These are phyloP conservation scores for Drosophila heteroneura DNA, from an alignment of 2,888 invertebrate species.

Conservation along the genomic window DNA sequence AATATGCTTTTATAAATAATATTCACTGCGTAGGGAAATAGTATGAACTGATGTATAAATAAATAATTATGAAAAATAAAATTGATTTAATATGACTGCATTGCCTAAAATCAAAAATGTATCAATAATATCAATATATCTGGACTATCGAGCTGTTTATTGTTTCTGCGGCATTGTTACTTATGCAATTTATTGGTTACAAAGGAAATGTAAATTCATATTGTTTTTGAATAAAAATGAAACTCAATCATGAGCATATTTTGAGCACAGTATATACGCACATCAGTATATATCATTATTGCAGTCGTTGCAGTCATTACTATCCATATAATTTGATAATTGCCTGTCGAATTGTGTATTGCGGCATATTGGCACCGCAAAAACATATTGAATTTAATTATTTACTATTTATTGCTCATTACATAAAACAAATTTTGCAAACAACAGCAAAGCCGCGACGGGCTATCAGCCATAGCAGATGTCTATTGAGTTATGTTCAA, in stretches of 20 bases:
- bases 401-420: conserved; percentile 67
- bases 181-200: neutral
- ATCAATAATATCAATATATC: neutral
- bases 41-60: neutral
- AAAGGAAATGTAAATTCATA: neutral
- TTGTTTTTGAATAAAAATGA: neutral
- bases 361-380: conserved; percentile 28
- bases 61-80: neutral
- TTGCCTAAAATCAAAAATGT: neutral
- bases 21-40: neutral
- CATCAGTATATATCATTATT: neutral
- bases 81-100: neutral
- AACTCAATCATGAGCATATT: neutral
- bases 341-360: conserved; percentile 30
- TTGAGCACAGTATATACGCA: neutral
- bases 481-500: conserved; percentile 30
- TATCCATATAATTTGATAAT: conserved; percentile 21
- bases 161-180: neutral
- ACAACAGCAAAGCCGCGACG: conserved; percentile 4
- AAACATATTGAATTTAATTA: conserved; percentile 69
- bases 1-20: neutral
- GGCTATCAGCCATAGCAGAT: conserved; percentile 44
- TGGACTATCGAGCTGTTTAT: neutral
- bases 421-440: conserved; percentile 55
- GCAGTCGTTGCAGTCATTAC: neutral